Conservation (phyloP, 2,888 invertebrate genomes). For the Leptothorax acervorum region DNA sequence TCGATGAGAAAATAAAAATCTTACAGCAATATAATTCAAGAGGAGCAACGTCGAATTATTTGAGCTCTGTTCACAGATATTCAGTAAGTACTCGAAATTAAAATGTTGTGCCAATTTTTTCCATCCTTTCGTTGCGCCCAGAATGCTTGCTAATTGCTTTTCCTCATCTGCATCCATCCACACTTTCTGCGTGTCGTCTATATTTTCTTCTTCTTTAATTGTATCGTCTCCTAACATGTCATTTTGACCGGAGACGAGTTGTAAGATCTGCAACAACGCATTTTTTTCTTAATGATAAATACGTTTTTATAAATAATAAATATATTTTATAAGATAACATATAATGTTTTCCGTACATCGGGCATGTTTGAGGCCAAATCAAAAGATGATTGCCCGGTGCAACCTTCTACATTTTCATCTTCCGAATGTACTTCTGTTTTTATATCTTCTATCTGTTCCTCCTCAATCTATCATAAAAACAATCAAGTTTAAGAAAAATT, state of each 20-base stretch:
- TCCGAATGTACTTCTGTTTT: slow-evolving; percentile 79
- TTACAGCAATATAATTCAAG: slow-evolving; percentile 86
- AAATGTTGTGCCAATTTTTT: slow-evolving; percentile 87
- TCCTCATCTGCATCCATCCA: slow-evolving; percentile 80
- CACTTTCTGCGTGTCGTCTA: slow-evolving; percentile 76
- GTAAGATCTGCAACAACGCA: slow-evolving; percentile 71
- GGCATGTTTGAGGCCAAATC: slow-evolving; percentile 84
- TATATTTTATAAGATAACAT: no score
- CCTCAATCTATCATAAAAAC: slow-evolving; percentile 49
- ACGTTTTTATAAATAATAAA: no score
- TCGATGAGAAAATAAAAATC: slow-evolving; percentile 54
- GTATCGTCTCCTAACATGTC: not conserved
- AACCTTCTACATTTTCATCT: slow-evolving; percentile 79
- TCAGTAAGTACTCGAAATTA: slow-evolving; percentile 86
- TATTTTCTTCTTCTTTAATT: slow-evolving; percentile 69
- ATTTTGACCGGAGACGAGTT: slow-evolving; percentile 64
- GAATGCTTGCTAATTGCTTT: slow-evolving; percentile 85
- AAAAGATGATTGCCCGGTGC: slow-evolving; percentile 82
- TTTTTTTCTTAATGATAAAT: slow-evolving; percentile 13
- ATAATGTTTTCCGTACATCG: slow-evolving; percentile 72
- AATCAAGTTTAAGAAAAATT: not conserved
- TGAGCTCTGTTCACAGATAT: slow-evolving; percentile 85
- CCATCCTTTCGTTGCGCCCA: slow-evolving; percentile 89
- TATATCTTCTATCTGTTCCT: slow-evolving; percentile 48
- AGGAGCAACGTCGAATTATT: slow-evolving; percentile 87